Evolutionary conservation across 2,797 vertebrate genomes (phyloP), one percentile per base, ranked within the genome.

Genomic region (Coreius guichenoti): DNA sequence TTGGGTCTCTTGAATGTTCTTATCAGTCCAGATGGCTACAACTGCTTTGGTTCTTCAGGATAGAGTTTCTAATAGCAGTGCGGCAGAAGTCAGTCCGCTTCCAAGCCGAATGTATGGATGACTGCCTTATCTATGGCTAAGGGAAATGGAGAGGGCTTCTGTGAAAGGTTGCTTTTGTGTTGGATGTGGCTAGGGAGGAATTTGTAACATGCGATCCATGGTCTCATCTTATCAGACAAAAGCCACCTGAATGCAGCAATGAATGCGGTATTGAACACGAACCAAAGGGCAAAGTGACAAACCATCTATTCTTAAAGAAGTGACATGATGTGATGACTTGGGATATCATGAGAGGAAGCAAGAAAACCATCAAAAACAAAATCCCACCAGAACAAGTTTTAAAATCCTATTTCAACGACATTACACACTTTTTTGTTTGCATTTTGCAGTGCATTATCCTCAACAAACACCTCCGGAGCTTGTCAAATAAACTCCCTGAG

Each of bases 91-190:
- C 63, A 47, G 63, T 31, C 79, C 4, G 63, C 49, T 26, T 67
- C 19, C 33, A 19, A 79, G 79, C 68, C 43, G 39, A 76, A 83
- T 74, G 14, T 78, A 84, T 75, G 81, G 77, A 86, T 81, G 47
- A 31, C 78, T 82, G 86, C 69, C 82, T 87, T 87, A 87, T 90
- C 87, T 89, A 49, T 16, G 33, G 36, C 47, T 49, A 68, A n/a
- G 68, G 63, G 70, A 87, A 82, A 88, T n/a, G 81, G 82, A 90
- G 88, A 90, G 91, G 91, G 92, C 87, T 86, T 80, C n/a, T 47
- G 51, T 79, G 51, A 79, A 47, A 79, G 88, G 90, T 63, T 78
- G 88, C 67, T 87, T 77, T 81, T 77, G 84, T 90, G 88, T 86
- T 69, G 51, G 75, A 87, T 85, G 84, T 67, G 36, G 73, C 82